Evolutionary conservation across 2,797 vertebrate genomes (phyloP).

Genomic region (Halcyon chelicuti): DNA sequence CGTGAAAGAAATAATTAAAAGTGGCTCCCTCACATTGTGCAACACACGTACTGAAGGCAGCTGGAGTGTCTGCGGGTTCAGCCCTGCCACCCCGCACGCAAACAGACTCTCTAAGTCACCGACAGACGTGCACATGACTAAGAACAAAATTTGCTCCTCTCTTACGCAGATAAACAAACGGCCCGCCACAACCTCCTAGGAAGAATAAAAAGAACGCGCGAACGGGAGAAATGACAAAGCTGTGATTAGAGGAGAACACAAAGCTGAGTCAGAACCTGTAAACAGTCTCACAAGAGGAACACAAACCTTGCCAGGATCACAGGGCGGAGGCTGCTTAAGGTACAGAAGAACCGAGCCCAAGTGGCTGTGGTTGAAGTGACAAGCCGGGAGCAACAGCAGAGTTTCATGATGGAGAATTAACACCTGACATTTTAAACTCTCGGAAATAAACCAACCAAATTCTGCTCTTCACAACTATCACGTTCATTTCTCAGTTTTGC

Average conservation of each 20-base stretch:
- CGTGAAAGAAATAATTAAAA: background rate
- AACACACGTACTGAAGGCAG: background rate
- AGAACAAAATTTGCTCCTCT: background rate
- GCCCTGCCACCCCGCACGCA: background rate
- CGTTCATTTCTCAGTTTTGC: background rate
- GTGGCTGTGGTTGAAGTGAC: background rate
- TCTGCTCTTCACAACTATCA: background rate
- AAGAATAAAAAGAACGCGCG: background rate
- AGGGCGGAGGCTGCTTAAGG: background rate
- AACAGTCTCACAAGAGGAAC: background rate
- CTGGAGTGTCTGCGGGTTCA: background rate
- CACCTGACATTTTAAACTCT: background rate
- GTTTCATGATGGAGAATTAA: background rate
- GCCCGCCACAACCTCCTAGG: background rate
- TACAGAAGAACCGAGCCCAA: background rate
- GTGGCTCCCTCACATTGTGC: accelerated
- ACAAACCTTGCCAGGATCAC: background rate
- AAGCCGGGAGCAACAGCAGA: background rate
- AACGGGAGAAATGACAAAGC: background rate
- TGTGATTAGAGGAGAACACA: background rate
- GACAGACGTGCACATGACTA: accelerated
- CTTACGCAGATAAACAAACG: background rate
- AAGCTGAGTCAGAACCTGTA: background rate
- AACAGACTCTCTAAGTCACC: background rate
- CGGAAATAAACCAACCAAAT: background rate